Percentiles rank a stretch among this genome's conserved stretches.
Conservation (phyloP, 2,888 invertebrate species). For the Shargacucullia verbasci region DNA sequence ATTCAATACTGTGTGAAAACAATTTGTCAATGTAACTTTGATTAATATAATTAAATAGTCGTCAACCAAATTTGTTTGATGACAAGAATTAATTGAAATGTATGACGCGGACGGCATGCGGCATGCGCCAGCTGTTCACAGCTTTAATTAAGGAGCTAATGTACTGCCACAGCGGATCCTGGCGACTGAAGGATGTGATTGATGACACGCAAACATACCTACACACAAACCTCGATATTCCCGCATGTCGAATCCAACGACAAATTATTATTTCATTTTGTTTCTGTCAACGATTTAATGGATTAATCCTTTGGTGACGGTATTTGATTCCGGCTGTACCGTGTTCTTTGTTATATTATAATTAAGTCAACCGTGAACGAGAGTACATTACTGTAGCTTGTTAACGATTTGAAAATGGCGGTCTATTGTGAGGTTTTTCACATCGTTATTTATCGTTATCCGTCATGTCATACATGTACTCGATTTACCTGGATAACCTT, state of each 20-base stretch:
- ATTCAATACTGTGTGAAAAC: constrained; percentile 54
- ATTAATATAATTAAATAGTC: constrained; percentile 76
- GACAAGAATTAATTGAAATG: constrained; percentile 87
- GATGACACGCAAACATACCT: constrained; percentile 70
- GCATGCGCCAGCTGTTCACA: constrained; percentile 77
- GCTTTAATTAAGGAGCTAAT: constrained; percentile 87
- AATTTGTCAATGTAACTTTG: constrained; percentile 67
- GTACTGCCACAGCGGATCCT: constrained; percentile 73
- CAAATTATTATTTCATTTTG: constrained; percentile 76
- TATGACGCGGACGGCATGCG: constrained; percentile 72
- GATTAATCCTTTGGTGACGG: constrained; percentile 62
- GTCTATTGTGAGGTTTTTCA: constrained; percentile 30
- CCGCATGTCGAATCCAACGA: constrained; percentile 60
- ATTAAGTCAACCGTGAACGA: constrained; percentile 31
- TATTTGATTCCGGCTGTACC: constrained; percentile 53
- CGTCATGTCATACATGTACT: constrained; percentile 38
- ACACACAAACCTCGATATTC: constrained; percentile 46
- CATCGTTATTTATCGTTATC: constrained; percentile 28
- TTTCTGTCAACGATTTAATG: constrained; percentile 69
- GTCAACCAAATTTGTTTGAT: constrained; percentile 76
- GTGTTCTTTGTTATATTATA: constrained; percentile 28
- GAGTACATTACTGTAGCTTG: constrained; percentile 18
- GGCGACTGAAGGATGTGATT: constrained; percentile 77
- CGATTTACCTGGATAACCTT: constrained; percentile 20
- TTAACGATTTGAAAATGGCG: constrained; percentile 31